Conservation (phyloP, 2,113 vertebrate genomes). For the Chunga burmeisteri region DNA sequence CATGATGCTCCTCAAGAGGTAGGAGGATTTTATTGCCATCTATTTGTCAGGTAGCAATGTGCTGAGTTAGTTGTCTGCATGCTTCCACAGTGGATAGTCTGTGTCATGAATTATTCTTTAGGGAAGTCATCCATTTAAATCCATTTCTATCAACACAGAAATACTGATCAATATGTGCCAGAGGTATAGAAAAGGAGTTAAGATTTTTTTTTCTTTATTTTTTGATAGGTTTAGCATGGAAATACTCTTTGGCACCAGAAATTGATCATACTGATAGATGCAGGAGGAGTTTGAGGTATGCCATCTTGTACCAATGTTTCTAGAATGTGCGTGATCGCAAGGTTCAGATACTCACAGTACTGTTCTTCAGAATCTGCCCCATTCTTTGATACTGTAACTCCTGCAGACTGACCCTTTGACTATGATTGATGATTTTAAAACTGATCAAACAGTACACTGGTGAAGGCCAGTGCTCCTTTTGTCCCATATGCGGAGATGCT, state of each 20-base stretch:
- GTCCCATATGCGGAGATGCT: neutral
- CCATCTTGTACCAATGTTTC: neutral
- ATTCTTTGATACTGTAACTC: neutral
- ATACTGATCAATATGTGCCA: neutral
- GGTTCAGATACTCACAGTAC: neutral
- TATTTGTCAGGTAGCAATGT: neutral
- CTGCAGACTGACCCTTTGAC: neutral
- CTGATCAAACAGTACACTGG: neutral
- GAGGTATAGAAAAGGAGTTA: neutral
- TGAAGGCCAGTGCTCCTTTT: neutral
- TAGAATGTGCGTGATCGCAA: rapidly evolving
- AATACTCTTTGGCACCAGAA: neutral
- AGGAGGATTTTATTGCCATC: neutral
- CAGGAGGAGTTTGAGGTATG: neutral
- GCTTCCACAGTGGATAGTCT: neutral
- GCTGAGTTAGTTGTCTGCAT: neutral
- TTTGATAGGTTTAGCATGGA: neutral
- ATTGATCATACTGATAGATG: neutral
- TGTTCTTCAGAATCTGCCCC: neutral
- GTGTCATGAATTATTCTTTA: neutral
- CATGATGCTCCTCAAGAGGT: neutral
- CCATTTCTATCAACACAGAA: neutral
- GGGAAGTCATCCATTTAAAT: neutral
- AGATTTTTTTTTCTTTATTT: neutral
- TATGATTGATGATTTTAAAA: neutral